These are phyloP conservation scores for Aphelinus certus DNA, from an alignment of 1,140 invertebrate genomes.

Conservation along the genomic window DNA sequence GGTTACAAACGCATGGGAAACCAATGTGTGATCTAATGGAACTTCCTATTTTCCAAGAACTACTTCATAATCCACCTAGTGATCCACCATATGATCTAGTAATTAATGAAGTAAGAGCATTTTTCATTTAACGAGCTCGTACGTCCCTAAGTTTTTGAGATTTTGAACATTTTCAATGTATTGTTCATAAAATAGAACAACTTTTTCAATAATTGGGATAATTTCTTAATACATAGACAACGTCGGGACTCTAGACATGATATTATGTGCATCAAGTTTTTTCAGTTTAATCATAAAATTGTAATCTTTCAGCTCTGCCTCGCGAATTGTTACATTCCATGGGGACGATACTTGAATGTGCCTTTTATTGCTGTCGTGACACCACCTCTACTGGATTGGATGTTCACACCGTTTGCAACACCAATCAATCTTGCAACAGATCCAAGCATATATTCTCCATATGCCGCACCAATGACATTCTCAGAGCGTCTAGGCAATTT, in stretches of 20 bases:
- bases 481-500: conserved; percentile 65
- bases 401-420: conserved; percentile 69
- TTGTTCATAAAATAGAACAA: neutral
- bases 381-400: conserved; percentile 68
- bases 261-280: no score
- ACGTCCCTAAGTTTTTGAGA: conserved; percentile 32
- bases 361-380: conserved; percentile 68
- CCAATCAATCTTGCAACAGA: conserved; percentile 67
- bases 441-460: conserved; percentile 61
- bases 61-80: conserved; percentile 40
- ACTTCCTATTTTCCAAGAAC: conserved; percentile 41
- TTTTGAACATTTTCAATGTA: conserved; percentile 11
- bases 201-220: no score
- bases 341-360: conserved; percentile 68
- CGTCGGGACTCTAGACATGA: no score
- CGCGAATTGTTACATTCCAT: conserved; percentile 65
- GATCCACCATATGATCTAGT: neutral
- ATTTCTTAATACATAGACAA: no score
- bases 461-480: conserved; percentile 71
- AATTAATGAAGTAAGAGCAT: conserved; percentile 43
- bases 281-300: no score
- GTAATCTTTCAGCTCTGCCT: conserved; percentile 45
- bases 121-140: neutral
- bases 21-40: conserved; percentile 41
- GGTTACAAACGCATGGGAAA: neutral